Evolutionary conservation across 2,797 vertebrate species (phyloP), one percentile per base, ranked within the genome.

Genomic region (Chelidonichthys spinosus): DNA sequence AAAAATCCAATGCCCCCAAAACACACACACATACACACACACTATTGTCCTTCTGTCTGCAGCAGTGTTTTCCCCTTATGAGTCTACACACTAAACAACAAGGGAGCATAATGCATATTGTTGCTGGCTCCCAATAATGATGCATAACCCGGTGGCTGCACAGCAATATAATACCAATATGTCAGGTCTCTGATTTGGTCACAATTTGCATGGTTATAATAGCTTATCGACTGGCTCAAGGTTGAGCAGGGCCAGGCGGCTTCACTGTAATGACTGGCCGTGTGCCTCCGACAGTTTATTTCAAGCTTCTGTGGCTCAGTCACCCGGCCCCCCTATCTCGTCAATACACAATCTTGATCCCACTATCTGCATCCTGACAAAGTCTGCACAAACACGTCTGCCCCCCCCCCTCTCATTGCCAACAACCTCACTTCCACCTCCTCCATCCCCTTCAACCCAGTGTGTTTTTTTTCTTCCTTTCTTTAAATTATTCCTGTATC

Each of bases 331-430:
- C 25, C 90, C 93, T 92, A 76, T 96, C 95, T 94, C 93, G 93
- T 99, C 97, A 97, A 99, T 98, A 98, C 95, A 94, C 96, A 97
- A 98, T 98, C 97, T 97, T 97, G 95, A 97, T 96, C 95, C 90
- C 90, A 92, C 92, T 95, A 94, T 96, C 94, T 95, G 94, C 91
- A 94, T 96, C 92, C 84, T 69, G 84, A 86, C 87, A 90, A 90
- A 91, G 77, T 85, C 80, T 77, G 50, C 68, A 83, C 85, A 81
- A 90, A 90, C 79, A 87, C 61, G 14, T 68, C 80, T 84, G 54
- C 18, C 59, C 44, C 58, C 37, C 66, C 63, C 13, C 63, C 73
- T 71, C 32, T 37, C 65, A 11, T 10, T 65, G 50, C 62, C 77
- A 52, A 61, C 63, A 76, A 67, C 63, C 64, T 78, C 69, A 83